Evolutionary conservation across 1,140 invertebrate genomes (phyloP).

Genomic region (Caenorhabditis briggsae): DNA sequence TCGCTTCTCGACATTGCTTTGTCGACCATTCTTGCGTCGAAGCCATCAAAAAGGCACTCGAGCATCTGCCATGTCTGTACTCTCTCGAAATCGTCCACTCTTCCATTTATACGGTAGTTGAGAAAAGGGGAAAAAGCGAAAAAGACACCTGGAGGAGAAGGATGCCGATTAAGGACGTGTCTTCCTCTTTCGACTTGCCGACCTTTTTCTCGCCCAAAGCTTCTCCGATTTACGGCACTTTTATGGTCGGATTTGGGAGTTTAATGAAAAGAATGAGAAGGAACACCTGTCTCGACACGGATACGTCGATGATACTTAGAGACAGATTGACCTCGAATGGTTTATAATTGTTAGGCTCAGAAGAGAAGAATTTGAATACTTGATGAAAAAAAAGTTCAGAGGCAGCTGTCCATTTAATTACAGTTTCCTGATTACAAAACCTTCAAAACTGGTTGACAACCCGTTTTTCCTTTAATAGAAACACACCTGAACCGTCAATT

Average conservation of each 20-base stretch:
- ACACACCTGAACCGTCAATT: no score
- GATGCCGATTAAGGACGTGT: constrained; percentile 24
- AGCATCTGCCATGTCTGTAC: constrained; percentile 21
- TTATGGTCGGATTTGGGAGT: constrained; percentile 18
- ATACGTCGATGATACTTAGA: no score
- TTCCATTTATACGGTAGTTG: constrained; percentile 33
- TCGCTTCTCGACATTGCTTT: not conserved
- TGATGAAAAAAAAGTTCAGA: no score
- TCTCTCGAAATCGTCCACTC: not conserved
- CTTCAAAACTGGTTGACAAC: no score
- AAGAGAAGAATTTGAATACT: no score
- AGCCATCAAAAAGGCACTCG: constrained; percentile 45
- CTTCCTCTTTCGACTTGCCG: constrained; percentile 39
- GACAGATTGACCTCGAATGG: no score
- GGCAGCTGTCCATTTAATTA: no score
- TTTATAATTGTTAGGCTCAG: no score
- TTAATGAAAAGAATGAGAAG: no score
- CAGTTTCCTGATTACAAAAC: no score
- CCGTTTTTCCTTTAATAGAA: no score
- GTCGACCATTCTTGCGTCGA: not conserved
- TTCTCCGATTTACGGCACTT: constrained; percentile 32
- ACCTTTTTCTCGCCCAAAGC: constrained; percentile 22
- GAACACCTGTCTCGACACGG: not conserved
- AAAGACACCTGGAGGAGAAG: constrained; percentile 30
- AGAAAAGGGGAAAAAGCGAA: no score